Evolutionary conservation across 2,888 invertebrate genomes (phyloP).

Genomic region (Ormyrus thymus): DNA sequence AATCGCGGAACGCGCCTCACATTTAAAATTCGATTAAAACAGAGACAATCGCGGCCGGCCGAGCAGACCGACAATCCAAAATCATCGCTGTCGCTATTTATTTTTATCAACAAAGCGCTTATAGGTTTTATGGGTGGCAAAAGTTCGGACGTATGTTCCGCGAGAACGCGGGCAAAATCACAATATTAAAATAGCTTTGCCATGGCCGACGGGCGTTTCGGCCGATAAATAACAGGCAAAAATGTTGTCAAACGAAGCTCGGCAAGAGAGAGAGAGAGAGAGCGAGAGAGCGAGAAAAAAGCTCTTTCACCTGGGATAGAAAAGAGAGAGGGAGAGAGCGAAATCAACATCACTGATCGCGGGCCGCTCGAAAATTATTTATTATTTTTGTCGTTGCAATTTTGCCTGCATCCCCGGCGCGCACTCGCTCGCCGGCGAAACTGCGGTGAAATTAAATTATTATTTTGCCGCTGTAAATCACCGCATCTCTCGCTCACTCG

Average conservation of each 20-base stretch:
- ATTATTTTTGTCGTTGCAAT: conserved; percentile 73
- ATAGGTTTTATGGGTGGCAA: conserved; percentile 26
- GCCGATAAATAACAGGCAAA: conserved; percentile 50
- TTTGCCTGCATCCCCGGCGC: conserved; percentile 60
- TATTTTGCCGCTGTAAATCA: conserved; percentile 74
- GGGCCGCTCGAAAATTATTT: conserved; percentile 67
- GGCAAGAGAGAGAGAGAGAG: background rate
- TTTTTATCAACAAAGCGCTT: conserved; percentile 32
- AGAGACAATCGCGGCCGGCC: background rate
- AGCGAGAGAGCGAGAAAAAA: background rate
- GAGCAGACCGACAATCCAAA: conserved; percentile 27
- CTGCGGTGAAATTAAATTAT: conserved; percentile 75
- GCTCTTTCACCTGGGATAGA: background rate
- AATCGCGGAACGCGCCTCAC: background rate
- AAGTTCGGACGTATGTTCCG: conserved; percentile 29
- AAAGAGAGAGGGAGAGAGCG: conserved; percentile 11
- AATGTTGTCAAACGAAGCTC: conserved; percentile 29
- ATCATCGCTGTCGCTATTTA: conserved; percentile 40
- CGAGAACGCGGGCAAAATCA: conserved; percentile 27
- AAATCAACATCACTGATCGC: conserved; percentile 64
- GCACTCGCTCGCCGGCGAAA: conserved; percentile 58
- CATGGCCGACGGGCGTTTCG: conserved; percentile 39
- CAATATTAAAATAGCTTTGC: conserved; percentile 48
- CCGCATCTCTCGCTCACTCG: conserved; percentile 30
- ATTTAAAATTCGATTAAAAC: conserved; percentile 22